Evolutionary conservation across 2,888 invertebrate genomes (phyloP), one percentile per base, ranked within the genome.

Genomic region (Villa cingulata): DNA sequence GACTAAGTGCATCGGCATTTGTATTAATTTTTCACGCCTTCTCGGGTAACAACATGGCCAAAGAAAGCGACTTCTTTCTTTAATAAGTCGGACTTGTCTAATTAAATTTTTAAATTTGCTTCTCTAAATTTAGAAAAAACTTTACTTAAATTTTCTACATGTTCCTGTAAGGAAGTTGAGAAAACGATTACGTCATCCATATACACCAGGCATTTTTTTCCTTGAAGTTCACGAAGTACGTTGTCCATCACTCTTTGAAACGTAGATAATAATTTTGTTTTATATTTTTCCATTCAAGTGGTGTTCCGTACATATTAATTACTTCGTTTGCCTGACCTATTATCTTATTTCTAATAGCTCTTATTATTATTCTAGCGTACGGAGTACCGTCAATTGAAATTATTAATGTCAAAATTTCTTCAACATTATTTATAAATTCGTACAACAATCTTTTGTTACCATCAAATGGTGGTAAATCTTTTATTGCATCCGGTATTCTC

Each of bases 401-500:
- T 2, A 53, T 43, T 19, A 47, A 34, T 1, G 43, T 7, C 15
- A 49, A 27, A 23, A 54, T 54, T 45, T 54, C 52, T 36, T 53
- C 49, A 9, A 53, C 48, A 38, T 54, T 54, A 37, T 37, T 49
- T 2, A 54, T 34, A 27, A 52, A 53, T 19, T 53, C 53, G 27
- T 47, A 45, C 2, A 54, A 32, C 2, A 49, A 16, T 34, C 46
- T 32, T 4, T 49, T 47, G n/a, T 50, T 51, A 1, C 46, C 48
- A 17, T 51, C 48, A 32, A 49, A 54, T 32, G 47, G 48, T 1
- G 54, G 53, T 16, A 54, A 32, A 37, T 56, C 51, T 32, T 54
- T 54, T 14, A 53, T 52, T n/a, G 50, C 53, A 37, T 55, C 54
- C 0, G 54, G 53, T 7, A 55, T 48, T 34, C 53, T 34, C 14